Base-by-base conservation (phyloP, 2,113 vertebrate species). In the Nothoprocta perdicaria region DNA sequence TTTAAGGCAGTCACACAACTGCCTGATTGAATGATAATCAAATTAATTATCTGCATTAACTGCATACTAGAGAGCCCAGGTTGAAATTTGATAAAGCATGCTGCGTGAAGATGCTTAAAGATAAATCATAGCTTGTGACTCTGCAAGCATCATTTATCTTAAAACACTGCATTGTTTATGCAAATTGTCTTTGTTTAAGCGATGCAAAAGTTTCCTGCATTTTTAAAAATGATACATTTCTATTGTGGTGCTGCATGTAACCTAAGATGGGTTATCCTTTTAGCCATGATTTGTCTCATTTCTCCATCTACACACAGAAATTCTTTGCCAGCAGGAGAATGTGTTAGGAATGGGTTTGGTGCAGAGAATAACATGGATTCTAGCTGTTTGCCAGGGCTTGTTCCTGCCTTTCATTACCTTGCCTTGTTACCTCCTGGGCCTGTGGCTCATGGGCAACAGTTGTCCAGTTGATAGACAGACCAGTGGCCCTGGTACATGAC, bases 31-130 rank as follows among this genome's bases (percentile, higher is more conserved):
- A 94, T 94, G 97, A 97, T 97, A 97, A 97, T 97, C 93, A 96
- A 97, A 97, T 98, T 97, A 97, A 97, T 97, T 97, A 95, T 85
- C 78, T 93, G 86, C 90, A 95, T 97, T 98, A 96, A 96, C 82
- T 89, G 94, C 91, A 90, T 53, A 94, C 95, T 86, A 97, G 93
- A 93, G 79, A 95, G 77, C 80, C 83, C 96, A 96, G 97, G 94
- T 94, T 95, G 96, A 97, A 97, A 97, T 97, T 95, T 96, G 97
- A 97, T 96, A 98, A 97, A 96, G 90, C 82, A 94, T 55, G 80
- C 65, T 94, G 94, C 80, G 8, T 91, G 93, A 95, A 96, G 95
- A 94, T 95, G 93, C 73, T 94, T 68, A 84, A 86, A 85, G 90
- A 92, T 53, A 95, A 90, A 96, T 97, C 69, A 61, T 21, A 74